These are phyloP conservation scores for Magallana gigas DNA, from an alignment of 1,140 invertebrate genomes.

Conservation along the genomic window DNA sequence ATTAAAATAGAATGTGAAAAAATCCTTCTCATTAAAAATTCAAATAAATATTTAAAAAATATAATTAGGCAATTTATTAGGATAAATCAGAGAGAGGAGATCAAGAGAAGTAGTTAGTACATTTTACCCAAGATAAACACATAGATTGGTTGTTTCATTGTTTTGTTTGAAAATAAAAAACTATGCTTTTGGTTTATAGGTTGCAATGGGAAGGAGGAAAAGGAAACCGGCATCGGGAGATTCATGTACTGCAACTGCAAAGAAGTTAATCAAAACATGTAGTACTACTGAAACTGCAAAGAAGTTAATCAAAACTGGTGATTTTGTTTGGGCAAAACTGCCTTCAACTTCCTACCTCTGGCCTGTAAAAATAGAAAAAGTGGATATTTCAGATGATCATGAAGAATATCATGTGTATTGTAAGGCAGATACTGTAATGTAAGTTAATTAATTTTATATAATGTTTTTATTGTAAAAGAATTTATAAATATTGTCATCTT, in stretches of 20 bases:
- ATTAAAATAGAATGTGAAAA: slow-evolving; percentile 24
- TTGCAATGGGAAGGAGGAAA: slow-evolving; percentile 19
- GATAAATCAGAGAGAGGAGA: slow-evolving; percentile 15
- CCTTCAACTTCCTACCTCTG: slow-evolving; percentile 8
- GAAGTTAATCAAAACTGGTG: slow-evolving; percentile 11
- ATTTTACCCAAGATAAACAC: slow-evolving; percentile 17
- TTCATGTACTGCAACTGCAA: neutral
- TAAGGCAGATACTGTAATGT: slow-evolving; percentile 20
- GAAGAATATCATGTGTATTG: slow-evolving; percentile 21
- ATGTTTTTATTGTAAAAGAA: slow-evolving; percentile 24
- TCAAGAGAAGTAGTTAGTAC: slow-evolving; percentile 17
- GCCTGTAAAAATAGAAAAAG: slow-evolving; percentile 12
- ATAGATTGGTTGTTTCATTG: slow-evolving; percentile 13
- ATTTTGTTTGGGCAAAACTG: slow-evolving; percentile 10
- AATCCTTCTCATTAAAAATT: slow-evolving; percentile 19
- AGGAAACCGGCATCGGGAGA: slow-evolving; percentile 3
- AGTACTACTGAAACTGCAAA: neutral
- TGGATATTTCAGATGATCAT: slow-evolving; percentile 21
- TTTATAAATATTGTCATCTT: slow-evolving; percentile 24
- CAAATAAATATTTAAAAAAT: slow-evolving; percentile 21
- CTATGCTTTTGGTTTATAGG: slow-evolving; percentile 10
- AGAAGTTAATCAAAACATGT: slow-evolving; percentile 15
- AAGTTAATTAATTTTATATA: slow-evolving; percentile 1
- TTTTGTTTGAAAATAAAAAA: slow-evolving; percentile 15
- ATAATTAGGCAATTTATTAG: slow-evolving; percentile 14